Conservation (phyloP, 2,888 invertebrate genomes). For the Caenorhabditis sp. region DNA sequence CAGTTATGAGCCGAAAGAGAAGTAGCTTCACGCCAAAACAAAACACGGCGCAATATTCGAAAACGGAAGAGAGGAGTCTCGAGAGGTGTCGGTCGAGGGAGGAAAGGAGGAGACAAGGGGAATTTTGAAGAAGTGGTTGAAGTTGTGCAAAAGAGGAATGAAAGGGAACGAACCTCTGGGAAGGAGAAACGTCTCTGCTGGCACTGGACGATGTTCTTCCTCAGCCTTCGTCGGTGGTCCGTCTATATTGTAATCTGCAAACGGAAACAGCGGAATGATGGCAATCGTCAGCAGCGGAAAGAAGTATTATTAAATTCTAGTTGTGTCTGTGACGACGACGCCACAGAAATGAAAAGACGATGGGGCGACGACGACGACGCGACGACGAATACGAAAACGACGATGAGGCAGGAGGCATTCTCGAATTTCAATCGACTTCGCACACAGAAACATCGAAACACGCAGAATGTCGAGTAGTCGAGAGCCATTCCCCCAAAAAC, state of each 20-base stretch:
- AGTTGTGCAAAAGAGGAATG: not conserved
- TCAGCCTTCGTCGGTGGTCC: not conserved
- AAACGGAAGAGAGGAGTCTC: conserved; percentile 30
- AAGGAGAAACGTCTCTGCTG: conserved; percentile 5
- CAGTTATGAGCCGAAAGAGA: conserved; percentile 46
- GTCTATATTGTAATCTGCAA: conserved; percentile 21
- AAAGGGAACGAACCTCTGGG: conserved; percentile 3
- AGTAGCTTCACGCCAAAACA: conserved; percentile 41
- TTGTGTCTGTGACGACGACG: not conserved
- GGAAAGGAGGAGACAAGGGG: conserved; percentile 17
- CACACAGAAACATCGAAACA: conserved; percentile 9
- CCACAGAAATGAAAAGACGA: not conserved
- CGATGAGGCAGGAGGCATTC: conserved; percentile 15
- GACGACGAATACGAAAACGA: conserved; percentile 11
- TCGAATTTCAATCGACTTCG: conserved; percentile 33
- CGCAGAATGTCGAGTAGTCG: conserved; percentile 15
- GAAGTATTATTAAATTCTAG: conserved; percentile 16
- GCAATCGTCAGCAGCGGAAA: not conserved
- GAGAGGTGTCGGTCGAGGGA: conserved; percentile 31
- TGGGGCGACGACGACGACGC: conserved; percentile 16
- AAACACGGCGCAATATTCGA: conserved; percentile 43
- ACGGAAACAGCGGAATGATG: not conserved
- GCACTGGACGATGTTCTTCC: not conserved
- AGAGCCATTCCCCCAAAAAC: not conserved
- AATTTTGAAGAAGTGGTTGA: not conserved